A percentile compares a stretch with the other conserved stretches of the same genome.
These are phyloP conservation scores for Stenichneumon culpator DNA, from an alignment of 2,888 invertebrate species.

Conservation along the genomic window DNA sequence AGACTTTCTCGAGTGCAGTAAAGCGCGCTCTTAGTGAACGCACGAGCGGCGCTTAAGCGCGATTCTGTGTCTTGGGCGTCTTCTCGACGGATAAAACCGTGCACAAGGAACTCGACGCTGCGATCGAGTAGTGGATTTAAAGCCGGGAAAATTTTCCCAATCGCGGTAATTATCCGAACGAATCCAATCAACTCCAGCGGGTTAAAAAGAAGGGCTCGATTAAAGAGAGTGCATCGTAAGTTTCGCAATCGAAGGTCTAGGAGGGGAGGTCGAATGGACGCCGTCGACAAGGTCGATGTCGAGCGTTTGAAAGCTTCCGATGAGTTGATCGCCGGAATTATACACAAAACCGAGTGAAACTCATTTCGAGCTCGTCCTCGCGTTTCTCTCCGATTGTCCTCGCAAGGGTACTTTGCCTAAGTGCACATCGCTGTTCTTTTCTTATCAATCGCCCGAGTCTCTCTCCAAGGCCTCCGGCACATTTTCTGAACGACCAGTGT, in stretches of 20 bases:
- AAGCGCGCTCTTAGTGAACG: constrained; percentile 8
- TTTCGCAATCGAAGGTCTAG: constrained; percentile 61
- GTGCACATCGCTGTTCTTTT: constrained; percentile 76
- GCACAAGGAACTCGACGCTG: neutral
- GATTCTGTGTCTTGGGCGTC: neutral
- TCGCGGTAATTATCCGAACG: constrained; percentile 46
- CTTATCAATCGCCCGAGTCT: constrained; percentile 74
- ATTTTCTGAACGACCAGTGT: constrained; percentile 65
- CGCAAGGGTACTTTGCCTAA: constrained; percentile 59
- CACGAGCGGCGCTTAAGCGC: neutral
- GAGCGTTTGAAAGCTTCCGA: constrained; percentile 55
- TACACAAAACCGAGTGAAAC: constrained; percentile 21
- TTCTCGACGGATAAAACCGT: constrained; percentile 28
- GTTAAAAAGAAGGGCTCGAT: constrained; percentile 45
- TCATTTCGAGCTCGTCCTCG: constrained; percentile 24
- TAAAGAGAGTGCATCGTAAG: constrained; percentile 47
- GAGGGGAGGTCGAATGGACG: constrained; percentile 54
- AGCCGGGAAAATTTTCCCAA: constrained; percentile 38
- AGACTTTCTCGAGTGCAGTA: neutral
- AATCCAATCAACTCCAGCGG: constrained; percentile 46
- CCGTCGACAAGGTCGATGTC: constrained; percentile 52
- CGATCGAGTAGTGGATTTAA: constrained; percentile 24
- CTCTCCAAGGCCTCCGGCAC: constrained; percentile 63
- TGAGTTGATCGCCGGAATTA: neutral
- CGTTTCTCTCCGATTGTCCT: neutral